phyloP scores from a whole-genome alignment of 2,888 invertebrate species.

The Macrostomum cliftonense region DNA sequence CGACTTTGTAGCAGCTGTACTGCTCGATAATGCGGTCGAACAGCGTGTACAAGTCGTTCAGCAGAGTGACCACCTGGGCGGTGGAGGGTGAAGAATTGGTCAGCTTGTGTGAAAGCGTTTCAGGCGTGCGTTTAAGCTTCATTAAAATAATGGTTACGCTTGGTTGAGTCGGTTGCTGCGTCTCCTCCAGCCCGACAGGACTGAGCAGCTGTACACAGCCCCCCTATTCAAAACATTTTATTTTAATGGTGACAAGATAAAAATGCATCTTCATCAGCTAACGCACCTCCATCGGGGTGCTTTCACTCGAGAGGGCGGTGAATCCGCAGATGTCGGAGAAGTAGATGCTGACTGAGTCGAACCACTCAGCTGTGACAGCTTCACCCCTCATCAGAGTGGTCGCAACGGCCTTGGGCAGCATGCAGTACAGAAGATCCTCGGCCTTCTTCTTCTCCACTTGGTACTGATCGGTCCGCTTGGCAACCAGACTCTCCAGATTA shows the following conservation, averaged over 20 bases:
- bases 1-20: slow-evolving; percentile 12
- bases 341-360: slow-evolving; percentile 74
- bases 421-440: slow-evolving; percentile 81
- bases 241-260: too few relatives aligned
- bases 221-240: too few relatives aligned
- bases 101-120: too few relatives aligned
- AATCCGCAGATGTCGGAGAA: slow-evolving; percentile 93
- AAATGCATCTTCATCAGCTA: too few relatives aligned
- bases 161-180: too few relatives aligned
- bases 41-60: slow-evolving; percentile 11
- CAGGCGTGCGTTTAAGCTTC: too few relatives aligned
- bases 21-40: slow-evolving; percentile 13
- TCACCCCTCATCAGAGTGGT: slow-evolving; percentile 61
- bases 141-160: too few relatives aligned
- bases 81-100: too few relatives aligned
- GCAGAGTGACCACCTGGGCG: slow-evolving; percentile 14
- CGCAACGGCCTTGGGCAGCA: slow-evolving; percentile 70
- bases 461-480: slow-evolving; percentile 86
- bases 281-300: slow-evolving; percentile 27
- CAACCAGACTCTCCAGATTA: slow-evolving; percentile 83
- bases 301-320: slow-evolving; percentile 47
- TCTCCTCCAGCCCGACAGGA: too few relatives aligned
- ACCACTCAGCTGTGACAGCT: slow-evolving; percentile 71
- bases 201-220: too few relatives aligned
- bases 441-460: slow-evolving; percentile 93